Base-by-base conservation (phyloP, 1,140 invertebrate genomes). In the Andricus grossulariae region DNA sequence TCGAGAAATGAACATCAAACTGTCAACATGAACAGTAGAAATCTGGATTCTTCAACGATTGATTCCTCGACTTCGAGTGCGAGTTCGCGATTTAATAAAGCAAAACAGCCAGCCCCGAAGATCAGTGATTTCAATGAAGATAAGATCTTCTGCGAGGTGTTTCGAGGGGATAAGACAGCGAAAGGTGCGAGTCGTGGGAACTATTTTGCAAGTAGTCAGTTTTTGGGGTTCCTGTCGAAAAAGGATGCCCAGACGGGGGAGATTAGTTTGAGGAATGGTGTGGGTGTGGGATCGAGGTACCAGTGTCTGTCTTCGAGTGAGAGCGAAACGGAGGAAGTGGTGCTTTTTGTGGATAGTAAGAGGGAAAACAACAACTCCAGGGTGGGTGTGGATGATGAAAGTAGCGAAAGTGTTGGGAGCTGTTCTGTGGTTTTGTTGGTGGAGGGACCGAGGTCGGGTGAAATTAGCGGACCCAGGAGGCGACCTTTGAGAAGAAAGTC, bases 111-210 rank as follows among this genome's bases (percentile, higher is more conserved):
- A n/a, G 32, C 32, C 0, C 89, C 88, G 8, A 91, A 91, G 75
- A 91, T 91, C 66, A 91, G 90, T 55, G 90, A 91, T 39, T 91
- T 91, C 74, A 91, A 91, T 75, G 90, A 91, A 72, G 90, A 91
- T 12, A 91, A 91, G 51, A 81, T 91, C 18, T 90, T 88, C 18
- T 91, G 85, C 7, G 87, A 89, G 66, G 88, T 86, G 25, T 75
- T 89, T 25, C 73, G 80, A 5, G 76, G 74, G 3, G 76, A 78
- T 11, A 74, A 72, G 12, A 8, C n/a, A 21, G 72, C 73, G 0
- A 74, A 76, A 25, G 39, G 57, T 4, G 76, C 16, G 7, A 79
- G 78, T 1, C 75, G 76, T 13, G 77, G 76, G 2, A 91, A 91
- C 73, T 91, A 89, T 70, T 91, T 91, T 50, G 88, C 90, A 1